Base-by-base conservation (phyloP, 2,888 invertebrate genomes). In the Tinea pellionella region DNA sequence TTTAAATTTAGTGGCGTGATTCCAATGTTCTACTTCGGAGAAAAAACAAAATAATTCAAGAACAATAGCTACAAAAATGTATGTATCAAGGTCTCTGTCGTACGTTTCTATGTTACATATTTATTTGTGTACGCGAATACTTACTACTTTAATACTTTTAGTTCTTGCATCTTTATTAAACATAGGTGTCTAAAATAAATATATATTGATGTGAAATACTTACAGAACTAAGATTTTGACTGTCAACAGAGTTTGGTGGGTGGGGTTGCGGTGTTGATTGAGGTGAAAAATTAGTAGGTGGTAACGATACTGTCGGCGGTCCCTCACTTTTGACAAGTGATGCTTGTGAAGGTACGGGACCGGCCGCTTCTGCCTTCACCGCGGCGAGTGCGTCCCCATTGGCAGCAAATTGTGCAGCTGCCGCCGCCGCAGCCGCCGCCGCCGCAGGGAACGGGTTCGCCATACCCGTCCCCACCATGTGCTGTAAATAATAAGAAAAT, bases 381-480 rank as follows among this genome's bases (percentile, higher is more conserved):
- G 86, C 81, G 69, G 89, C 82, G 66, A 89, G 76, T 66, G 89
- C 82, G 70, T 87, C 86, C 74, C 68, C 69, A 80, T 86, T 83
- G 86, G 85, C 83, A 72, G 85, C 89, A 68, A 77, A 89, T 73
- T 77, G 89, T 75, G 89, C 89, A 60, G 90, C 90, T 65, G 90
- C 89, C 66, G 89, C 90, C 62, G 89, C 90, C 70, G 90, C 89
- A 68, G 90, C 89, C 71, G 90, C 89, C 72, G 89, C 89, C 78
- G 90, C 90, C 80, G 90, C 89, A 68, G 90, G 89, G 80, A 91
- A 92, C 84, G 92, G 92, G 88, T 88, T 88, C 85, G 92, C 91
- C 92, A 94, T 94, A 78, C 95, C 95, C 89, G 95, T 93, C 89
- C 96, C 95, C 89, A 96, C 96, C 95, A 96, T 95, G 90, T 96